Base-by-base conservation (phyloP, 2,888 invertebrate species). In the Ceratothoa steindachneri region DNA sequence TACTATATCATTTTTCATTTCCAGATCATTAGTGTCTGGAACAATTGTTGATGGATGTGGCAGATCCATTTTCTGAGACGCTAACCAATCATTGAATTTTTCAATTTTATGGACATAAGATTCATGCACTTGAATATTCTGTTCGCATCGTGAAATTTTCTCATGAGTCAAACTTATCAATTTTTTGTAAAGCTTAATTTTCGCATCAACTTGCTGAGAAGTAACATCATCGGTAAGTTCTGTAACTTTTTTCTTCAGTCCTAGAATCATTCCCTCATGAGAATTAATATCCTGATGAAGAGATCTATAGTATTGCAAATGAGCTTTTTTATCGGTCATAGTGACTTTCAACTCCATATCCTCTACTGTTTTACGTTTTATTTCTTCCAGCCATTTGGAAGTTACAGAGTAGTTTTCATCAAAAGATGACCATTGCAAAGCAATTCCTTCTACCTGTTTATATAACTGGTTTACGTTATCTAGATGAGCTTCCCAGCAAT, bases 361-460 rank as follows among this genome's bases (percentile, higher is more conserved):
- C 52, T 89, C 89, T 0, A 90, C 88, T 41, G 94, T 86, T 83
- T 91, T 91, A 67, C 88, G 88, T 83, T 92, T 91, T 0, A 89
- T 89, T 81, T 94, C 94, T 72, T 88, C 87, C 30, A 97, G 88
- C 93, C 96, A 97, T 82, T 90, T 89, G 81, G 91, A 90, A 5
- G 95, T 87, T 81, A 95, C 94, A 66, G 90, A 90, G 81, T 93
- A 91, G 79, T 93, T 94, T 81, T 96, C 95, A 83, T 96, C 95
- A 83, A 97, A 94, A 0, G 95, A 94, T 2, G 93, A 93, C 84
- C 95, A 89, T 82, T 95, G 93, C 83, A 95, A 91, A 77, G 96
- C 88, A 52, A 92, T 91, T 0, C 91, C 91, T 86, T 97, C 96
- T 22, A 95, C 90, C 82, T 91, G 90, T 84, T 95, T 94, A 80